A percentile compares a stretch with the other conserved stretches of the same genome.
Evolutionary conservation across 2,113 vertebrate species (phyloP).

Genomic region (Chamaetylas fuelleborni): DNA sequence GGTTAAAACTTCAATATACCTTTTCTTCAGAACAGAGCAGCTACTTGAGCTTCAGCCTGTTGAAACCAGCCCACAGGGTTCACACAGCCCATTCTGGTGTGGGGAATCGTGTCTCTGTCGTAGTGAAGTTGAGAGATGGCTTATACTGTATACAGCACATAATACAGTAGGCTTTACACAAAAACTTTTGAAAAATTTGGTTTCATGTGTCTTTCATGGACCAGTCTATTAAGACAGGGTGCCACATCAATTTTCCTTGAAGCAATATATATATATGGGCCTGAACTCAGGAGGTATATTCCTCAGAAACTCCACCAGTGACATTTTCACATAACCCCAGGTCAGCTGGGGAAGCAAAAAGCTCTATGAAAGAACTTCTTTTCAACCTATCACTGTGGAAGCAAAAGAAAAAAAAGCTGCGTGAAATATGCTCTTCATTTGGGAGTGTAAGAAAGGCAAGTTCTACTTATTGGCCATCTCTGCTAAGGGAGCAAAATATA

Average conservation of each 20-base stretch:
- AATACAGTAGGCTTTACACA: background rate
- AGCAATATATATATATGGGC: background rate
- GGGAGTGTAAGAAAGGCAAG: background rate
- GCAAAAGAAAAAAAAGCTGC: background rate
- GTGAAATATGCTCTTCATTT: background rate
- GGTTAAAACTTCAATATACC: background rate
- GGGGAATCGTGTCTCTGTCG: background rate
- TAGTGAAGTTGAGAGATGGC: background rate
- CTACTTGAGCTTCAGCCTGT: background rate
- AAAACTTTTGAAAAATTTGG: background rate
- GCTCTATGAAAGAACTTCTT: background rate
- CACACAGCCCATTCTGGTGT: accelerated
- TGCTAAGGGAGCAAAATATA: background rate
- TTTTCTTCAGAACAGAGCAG: background rate
- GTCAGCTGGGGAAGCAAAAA: background rate
- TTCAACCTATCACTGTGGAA: background rate
- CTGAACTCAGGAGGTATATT: background rate
- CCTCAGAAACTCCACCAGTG: background rate
- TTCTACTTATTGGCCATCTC: background rate
- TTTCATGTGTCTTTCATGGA: background rate
- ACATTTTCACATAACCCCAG: background rate
- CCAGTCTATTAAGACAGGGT: background rate
- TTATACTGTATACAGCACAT: background rate
- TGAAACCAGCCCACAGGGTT: background rate
- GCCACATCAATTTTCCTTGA: background rate